A percentile compares a stretch with the other conserved stretches of the same genome.
Evolutionary conservation across 1,140 invertebrate species (phyloP).

Genomic region (Propsilocerus akamusi): DNA sequence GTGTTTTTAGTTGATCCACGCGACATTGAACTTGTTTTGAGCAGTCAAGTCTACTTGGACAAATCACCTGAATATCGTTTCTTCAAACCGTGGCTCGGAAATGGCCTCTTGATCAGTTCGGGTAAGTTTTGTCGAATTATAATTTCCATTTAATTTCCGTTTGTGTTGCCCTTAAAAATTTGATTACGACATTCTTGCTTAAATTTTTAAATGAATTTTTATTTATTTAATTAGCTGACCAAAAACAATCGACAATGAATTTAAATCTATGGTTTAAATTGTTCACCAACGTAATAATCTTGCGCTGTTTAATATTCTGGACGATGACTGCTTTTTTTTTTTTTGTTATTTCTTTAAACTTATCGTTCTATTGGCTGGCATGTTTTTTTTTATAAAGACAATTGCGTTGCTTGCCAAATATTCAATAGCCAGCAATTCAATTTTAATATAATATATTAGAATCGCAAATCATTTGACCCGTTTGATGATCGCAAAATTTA

Average conservation of each 20-base stretch:
- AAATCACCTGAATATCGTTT: conserved; percentile 50
- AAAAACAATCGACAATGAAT: no score
- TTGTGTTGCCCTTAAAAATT: not conserved
- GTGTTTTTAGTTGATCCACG: conserved; percentile 51
- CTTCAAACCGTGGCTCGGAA: conserved; percentile 55
- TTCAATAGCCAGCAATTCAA: conserved; percentile 12
- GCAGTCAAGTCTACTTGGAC: conserved; percentile 54
- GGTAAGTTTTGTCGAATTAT: conserved; percentile 39
- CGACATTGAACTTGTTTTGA: conserved; percentile 52
- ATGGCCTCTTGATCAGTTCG: conserved; percentile 53
- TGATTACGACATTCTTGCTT: no score
- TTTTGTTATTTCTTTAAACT: not conserved
- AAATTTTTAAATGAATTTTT: no score
- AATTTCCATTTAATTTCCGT: no score
- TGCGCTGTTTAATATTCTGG: not conserved
- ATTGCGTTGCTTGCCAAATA: no score
- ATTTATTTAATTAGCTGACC: no score
- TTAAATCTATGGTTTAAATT: no score
- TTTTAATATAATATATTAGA: no score
- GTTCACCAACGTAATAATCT: not conserved
- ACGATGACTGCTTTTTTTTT: not conserved
- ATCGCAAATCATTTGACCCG: conserved; percentile 21
- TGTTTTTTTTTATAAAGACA: no score
- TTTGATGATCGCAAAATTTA: conserved; percentile 6
- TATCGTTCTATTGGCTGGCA: no score